A percentile compares a stretch with the other conserved stretches of the same genome.
Evolutionary conservation across 2,797 vertebrate genomes (phyloP).

Genomic region (Tarsius wallacei): DNA sequence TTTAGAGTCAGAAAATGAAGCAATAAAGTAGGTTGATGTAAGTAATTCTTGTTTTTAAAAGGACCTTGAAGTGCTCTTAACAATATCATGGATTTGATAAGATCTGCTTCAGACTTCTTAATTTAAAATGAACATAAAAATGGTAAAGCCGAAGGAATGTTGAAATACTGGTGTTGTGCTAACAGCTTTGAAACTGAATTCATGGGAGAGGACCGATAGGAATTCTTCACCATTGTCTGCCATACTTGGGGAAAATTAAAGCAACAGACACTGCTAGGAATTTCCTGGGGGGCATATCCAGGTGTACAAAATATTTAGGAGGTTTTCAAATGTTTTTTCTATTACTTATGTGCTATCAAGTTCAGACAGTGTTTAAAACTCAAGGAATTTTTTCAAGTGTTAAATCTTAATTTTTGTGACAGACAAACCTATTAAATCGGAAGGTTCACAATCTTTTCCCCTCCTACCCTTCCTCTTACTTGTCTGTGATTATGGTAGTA

Average conservation of each 20-base stretch:
- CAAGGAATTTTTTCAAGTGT: constrained; percentile 73
- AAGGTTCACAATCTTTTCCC: background rate
- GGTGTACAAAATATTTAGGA: constrained; percentile 82
- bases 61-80: constrained; percentile 87
- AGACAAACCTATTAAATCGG: constrained; percentile 65
- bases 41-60: constrained; percentile 86
- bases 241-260: constrained; percentile 68
- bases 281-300: constrained; percentile 84
- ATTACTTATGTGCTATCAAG: constrained; percentile 76
- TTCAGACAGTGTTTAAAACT: constrained; percentile 80
- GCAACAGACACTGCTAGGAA: constrained; percentile 69
- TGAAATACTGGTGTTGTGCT: constrained; percentile 82
- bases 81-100: constrained; percentile 86
- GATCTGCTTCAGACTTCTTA: constrained; percentile 85
- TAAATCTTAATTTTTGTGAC: constrained; percentile 73
- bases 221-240: constrained; percentile 81
- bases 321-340: constrained; percentile 66
- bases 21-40: constrained; percentile 85
- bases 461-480: background rate
- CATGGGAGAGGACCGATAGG: constrained; percentile 59
- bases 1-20: constrained; percentile 87
- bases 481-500: constrained; percentile 14
- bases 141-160: constrained; percentile 84
- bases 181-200: constrained; percentile 79
- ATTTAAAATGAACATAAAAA: constrained; percentile 86